These are phyloP conservation scores for Cynaeus angustus DNA, from an alignment of 2,888 invertebrate genomes.

Conservation along the genomic window DNA sequence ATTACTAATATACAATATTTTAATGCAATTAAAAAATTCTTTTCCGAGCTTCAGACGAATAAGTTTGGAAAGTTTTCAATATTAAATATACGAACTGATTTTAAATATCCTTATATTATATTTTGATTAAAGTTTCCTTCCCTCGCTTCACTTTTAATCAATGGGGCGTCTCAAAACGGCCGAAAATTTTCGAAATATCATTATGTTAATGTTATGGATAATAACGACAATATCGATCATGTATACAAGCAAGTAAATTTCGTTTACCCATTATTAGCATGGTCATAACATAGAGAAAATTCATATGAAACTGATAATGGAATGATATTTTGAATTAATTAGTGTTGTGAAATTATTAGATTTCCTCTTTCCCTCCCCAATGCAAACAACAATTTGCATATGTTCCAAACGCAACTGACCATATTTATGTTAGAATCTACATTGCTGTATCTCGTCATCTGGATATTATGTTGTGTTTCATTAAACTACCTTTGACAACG, in stretches of 20 bases:
- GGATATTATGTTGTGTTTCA: slow-evolving; percentile 62
- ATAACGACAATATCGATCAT: slow-evolving; percentile 22
- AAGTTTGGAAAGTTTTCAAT: slow-evolving; percentile 60
- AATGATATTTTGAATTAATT: slow-evolving; percentile 65
- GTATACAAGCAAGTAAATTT: slow-evolving; percentile 45
- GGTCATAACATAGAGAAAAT: slow-evolving; percentile 48
- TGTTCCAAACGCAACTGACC: slow-evolving; percentile 56
- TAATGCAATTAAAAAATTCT: slow-evolving; percentile 66
- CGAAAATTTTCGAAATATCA: slow-evolving; percentile 11
- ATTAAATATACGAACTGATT: slow-evolving; percentile 61
- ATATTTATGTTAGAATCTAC: slow-evolving; percentile 63
- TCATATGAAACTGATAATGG: slow-evolving; percentile 55
- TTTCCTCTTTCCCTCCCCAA: slow-evolving; percentile 50
- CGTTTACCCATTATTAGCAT: slow-evolving; percentile 48
- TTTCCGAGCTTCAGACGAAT: slow-evolving; percentile 52
- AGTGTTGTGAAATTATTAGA: slow-evolving; percentile 63
- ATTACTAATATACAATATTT: slow-evolving; percentile 64
- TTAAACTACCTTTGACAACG: slow-evolving; percentile 58
- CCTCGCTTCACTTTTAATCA: slow-evolving; percentile 51
- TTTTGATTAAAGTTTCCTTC: slow-evolving; percentile 64
- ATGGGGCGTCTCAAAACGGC: background rate
- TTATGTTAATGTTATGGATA: slow-evolving; percentile 27
- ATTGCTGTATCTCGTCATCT: slow-evolving; percentile 62
- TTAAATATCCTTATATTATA: slow-evolving; percentile 63
- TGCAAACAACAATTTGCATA: slow-evolving; percentile 61